Base-by-base conservation (phyloP, 2,888 invertebrate genomes). In the Aspidiotus rigidus region DNA sequence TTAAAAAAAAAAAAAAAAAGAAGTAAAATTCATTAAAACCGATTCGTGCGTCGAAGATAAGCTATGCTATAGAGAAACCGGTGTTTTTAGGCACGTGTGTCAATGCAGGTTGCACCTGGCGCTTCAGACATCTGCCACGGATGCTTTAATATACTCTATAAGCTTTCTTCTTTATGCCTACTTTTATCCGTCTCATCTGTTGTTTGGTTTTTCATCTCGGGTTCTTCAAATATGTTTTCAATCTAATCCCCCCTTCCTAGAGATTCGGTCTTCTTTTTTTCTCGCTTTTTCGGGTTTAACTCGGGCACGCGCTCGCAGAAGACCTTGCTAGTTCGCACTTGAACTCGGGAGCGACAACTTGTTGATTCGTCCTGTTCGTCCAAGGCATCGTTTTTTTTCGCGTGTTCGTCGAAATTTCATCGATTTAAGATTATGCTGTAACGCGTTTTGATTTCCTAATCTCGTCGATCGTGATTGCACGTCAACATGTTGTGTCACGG, bases 81-180 rank as follows among this genome's bases (percentile, higher is more conserved):
- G 67, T 67, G 67, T 67, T 67, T 59, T 16, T 59, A 59, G 60
- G 67, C 67, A 67, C 67, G 67, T 67, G 67, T 67, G 60, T 67
- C 67, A 60, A 60, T 57, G 59, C 60, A 28, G 49, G 60, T 67
- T 59, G 59, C 67, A 67, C 67, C 67, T 67, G 67, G 67, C 67
- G 64, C 64, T 64, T 55, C 41, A 60, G 67, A 67, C 67, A 67
- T 67, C 67, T 67, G 67, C 67, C 60, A 60, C 67, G 44, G 67
- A 67, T 67, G 67, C 60, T 56, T 42, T 28, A 28, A 28, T 28
- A 28, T 28, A 28, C 28, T 53, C 54, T 28, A 11, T 49, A 41
- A 11, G 11, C 17, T 55, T 28, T 53, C 54, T 41, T 64, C 64
- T 41, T 55, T 41, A 15, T 54, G 55, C 17, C 64, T 28, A 28